Percentiles rank a stretch among this genome's conserved stretches.
These are phyloP conservation scores for Drosophila trapezifrons DNA, from an alignment of 1,140 invertebrate species.

Conservation along the genomic window DNA sequence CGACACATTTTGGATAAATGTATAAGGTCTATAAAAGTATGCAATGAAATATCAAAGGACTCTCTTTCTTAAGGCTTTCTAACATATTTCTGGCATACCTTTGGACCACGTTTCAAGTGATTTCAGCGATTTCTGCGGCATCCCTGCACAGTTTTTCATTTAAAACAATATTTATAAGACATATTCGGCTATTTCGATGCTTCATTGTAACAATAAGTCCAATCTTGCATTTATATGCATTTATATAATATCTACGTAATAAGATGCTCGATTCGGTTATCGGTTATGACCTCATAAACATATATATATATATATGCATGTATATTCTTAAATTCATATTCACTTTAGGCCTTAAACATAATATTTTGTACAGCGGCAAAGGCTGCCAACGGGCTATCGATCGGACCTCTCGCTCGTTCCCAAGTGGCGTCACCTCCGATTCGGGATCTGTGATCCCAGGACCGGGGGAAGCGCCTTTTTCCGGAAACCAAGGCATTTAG, in stretches of 20 bases:
- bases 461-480: constrained; percentile 7
- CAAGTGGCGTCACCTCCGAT: constrained; percentile 2
- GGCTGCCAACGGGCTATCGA: constrained; percentile 19
- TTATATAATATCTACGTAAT: background rate
- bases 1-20: no score
- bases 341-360: constrained; percentile 31
- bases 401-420: constrained; percentile 23
- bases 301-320: constrained; percentile 15
- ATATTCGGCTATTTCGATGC: constrained; percentile 1
- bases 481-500: constrained; percentile 20
- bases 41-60: no score
- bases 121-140: background rate
- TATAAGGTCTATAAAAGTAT: no score
- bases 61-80: no score
- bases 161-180: background rate
- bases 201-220: no score
- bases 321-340: constrained; percentile 45
- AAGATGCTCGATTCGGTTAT: background rate
- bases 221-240: no score
- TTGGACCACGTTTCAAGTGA: no score
- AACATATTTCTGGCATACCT: no score
- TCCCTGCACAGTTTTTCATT: background rate
- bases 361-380: constrained; percentile 64
- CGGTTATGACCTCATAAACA: constrained; percentile 11
- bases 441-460: constrained; percentile 4